Base-by-base conservation (phyloP, 2,888 invertebrate species). In the Aelia acuminata region DNA sequence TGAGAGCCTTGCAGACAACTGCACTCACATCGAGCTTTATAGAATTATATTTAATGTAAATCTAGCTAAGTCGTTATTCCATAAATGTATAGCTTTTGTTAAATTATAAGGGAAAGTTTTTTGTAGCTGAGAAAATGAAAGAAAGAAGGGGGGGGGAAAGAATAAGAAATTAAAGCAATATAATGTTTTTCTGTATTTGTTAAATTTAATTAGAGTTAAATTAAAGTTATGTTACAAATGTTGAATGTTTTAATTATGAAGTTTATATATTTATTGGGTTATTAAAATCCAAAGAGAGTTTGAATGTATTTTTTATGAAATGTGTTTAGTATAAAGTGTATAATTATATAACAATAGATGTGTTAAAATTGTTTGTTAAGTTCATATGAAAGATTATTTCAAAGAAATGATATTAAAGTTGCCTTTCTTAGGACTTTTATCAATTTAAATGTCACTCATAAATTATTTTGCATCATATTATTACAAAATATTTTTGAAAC, bases 11-110 rank as follows among this genome's bases (percentile, higher is more conserved):
- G 87, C 87, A 87, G 87, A 39, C 80, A 80, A 84, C 88, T 89
- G 87, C 87, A 89, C 89, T 85, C 75, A 89, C 88, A 88, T 89
- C 89, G 89, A 89, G 89, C 89, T 89, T 89, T 89, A 35, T 87
- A 87, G 87, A 84, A 87, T 70, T 57, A 87, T 57, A 87, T 53
- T 75, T 87, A 47, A 87, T 22, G 31, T 87, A 70, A 48, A 43
- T 75, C 31, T 87, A 70, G 75, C 47, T 87, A 87, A 75, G 70
- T 87, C 50, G 18, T 53, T 85, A 53, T 85, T 80, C 80, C 80
- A 47, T 80, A 80, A 80, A 80, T 80, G 43, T 80, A 80, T 80
- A 80, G 80, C 80, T 80, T 80, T 80, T 80, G 80, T 80, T 80
- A 80, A 80, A 80, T 80, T 80, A 11, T 47, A 80, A 47, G 80